phyloP scores from a whole-genome alignment of 2,797 vertebrate genomes.

The Hippoglossus hippoglossus region DNA sequence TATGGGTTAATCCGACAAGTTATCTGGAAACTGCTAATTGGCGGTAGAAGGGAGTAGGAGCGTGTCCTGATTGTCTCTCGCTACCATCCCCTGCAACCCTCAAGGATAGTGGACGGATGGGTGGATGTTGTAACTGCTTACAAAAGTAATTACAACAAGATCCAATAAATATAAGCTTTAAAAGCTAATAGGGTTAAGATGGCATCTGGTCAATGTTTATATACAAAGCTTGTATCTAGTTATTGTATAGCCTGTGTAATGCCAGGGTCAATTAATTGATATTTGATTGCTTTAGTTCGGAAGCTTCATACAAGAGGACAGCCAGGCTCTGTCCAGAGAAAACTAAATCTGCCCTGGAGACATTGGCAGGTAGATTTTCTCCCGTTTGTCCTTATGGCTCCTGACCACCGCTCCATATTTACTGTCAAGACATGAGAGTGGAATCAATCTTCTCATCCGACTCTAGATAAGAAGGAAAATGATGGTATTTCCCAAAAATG shows the following conservation, averaged over 20 bases:
- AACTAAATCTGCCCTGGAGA: too few relatives aligned
- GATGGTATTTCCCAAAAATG: background rate
- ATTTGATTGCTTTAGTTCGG: background rate
- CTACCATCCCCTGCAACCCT: background rate
- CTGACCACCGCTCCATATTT: background rate
- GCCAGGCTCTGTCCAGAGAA: background rate
- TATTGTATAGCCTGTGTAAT: background rate
- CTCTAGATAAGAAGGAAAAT: background rate
- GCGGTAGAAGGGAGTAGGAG: background rate
- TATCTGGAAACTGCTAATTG: background rate
- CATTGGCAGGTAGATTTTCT: too few relatives aligned
- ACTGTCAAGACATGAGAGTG: background rate
- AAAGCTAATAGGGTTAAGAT: conserved; percentile 4
- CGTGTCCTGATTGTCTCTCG: background rate
- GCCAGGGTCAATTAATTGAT: background rate
- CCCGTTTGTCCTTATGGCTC: background rate
- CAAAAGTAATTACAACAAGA: background rate
- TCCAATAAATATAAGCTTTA: background rate
- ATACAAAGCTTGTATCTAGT: background rate
- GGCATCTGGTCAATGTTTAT: conserved; percentile 10
- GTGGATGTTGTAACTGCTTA: background rate
- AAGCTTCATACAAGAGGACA: background rate
- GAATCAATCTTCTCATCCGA: background rate
- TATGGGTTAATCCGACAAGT: background rate
- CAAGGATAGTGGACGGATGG: background rate